Base-by-base conservation (phyloP, 2,797 vertebrate species). In the Pteropus rufus region DNA sequence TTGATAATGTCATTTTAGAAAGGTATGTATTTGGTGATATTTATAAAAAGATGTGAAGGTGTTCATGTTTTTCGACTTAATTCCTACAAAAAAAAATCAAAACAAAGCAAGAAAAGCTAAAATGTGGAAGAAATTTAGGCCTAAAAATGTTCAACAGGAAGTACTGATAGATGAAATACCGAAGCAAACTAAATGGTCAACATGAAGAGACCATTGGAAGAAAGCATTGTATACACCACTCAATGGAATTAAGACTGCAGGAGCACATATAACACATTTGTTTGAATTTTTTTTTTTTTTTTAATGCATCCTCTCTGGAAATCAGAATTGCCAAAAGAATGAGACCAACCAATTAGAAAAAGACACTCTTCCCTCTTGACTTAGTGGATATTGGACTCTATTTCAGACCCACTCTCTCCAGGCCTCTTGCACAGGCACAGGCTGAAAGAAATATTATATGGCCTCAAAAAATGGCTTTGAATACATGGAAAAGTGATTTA, bases 381-480 rank as follows among this genome's bases (percentile, higher is more conserved):
- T 34, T 67, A 75, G 11, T 86, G 16, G 7, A 15, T 79, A 90
- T 60, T 56, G 56, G 34, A 12, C 62, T 49, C 72, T 34, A 8
- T 73, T 96, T 91, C 24, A 58, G 46, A n/a, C 21, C 26, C 23
- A 46, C 7, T 81, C 26, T 79, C 31, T 91, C 36, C 58, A 84
- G 54, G 26, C 19, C 70, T 67, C 83, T 89, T 75, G 2, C 34
- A 80, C 7, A 62, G 46, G 52, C 46, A 65, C 6, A 56, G 26
- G 4, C 75, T 90, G 21, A 84, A 94, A 64, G 56, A 75, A 86
- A 54, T 81, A 62, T 72, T 79, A 76, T 58, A 62, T 58, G 67
- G 18, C 62, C 52, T 90, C 80, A 52, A 93, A 97, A 95, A 87
- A 44, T 31, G 24, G n/a, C 77, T 93, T 91, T 85, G 29, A 93